Evolutionary conservation across 2,797 vertebrate species (phyloP), one percentile per base, ranked within the genome.

Genomic region (Esox masquinongy): DNA sequence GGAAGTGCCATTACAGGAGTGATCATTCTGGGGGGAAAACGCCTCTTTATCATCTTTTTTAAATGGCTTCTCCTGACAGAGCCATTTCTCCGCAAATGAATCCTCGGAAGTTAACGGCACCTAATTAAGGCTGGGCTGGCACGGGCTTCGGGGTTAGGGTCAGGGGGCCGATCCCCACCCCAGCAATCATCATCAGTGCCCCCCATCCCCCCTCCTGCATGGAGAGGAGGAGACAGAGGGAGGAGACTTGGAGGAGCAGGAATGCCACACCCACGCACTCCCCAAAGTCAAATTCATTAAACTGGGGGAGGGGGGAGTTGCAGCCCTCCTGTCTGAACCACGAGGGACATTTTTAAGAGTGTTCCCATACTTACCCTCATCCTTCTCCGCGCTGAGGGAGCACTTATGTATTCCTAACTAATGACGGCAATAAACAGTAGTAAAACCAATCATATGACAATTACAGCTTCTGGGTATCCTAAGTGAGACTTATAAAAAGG

Each of bases 71-170:
- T 89, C 72, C 82, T 93, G 92, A 92, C 92, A 92, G 84, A 89
- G 89, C 91, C 88, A 92, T 92, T 89, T 91, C 88, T 89, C 86
- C 91, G 77, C 85, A 94, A 94, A 92, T 89, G 90, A 93, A 93
- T 82, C 72, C 90, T 90, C 82, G 92, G 91, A 82, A 59, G 80
- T 74, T 92, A 89, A 90, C 89, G 93, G 92, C 94, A 92, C 91
- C 94, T 94, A 94, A 95, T 95, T 95, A 95, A 95, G 89, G 90
- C 91, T 90, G 88, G 85, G 92, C 90, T 92, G 91, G 92, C 92
- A 91, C 80, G 75, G 89, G 90, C 89, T n/a, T 71, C 89, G 84
- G 85, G 89, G 84, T 85, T 82, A 61, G 79, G 93, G 94, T 93
- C 92, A 93, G 79, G 90, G 43, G 92, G 91, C 91, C 88, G 72